Conservation (phyloP, 2,888 invertebrate species). For the Onthophagus sagittarius region DNA sequence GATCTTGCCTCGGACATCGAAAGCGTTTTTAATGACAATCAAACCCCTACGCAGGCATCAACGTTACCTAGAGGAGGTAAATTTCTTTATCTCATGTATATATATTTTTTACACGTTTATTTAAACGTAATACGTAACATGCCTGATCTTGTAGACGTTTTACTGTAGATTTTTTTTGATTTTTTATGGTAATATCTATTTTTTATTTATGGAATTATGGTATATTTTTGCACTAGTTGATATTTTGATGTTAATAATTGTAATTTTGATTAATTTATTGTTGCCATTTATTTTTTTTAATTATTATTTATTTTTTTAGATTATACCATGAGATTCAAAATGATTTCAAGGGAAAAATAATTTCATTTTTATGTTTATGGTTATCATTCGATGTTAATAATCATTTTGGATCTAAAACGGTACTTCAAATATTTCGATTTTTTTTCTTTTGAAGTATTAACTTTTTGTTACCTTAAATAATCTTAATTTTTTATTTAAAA, state of each 20-base stretch:
- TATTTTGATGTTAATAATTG: not conserved
- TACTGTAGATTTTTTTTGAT: conserved; percentile 22
- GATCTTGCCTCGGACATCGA: conserved; percentile 71
- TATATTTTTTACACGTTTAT: conserved; percentile 4
- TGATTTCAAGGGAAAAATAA: not conserved
- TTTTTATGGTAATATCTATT: conserved; percentile 22
- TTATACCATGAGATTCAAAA: not conserved
- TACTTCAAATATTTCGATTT: too few relatives aligned
- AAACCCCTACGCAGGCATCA: conserved; percentile 52
- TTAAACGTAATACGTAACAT: conserved; percentile 27
- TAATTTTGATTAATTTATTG: not conserved
- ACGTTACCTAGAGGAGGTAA: conserved; percentile 74
- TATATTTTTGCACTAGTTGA: conserved; percentile 23
- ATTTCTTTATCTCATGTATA: conserved; percentile 24
- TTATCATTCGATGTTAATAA: not conserved
- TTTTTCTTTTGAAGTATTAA: too few relatives aligned
- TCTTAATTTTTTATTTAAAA: not conserved
- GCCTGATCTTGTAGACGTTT: conserved; percentile 29
- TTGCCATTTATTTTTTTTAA: not conserved
- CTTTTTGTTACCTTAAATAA: not conserved
- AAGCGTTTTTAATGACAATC: conserved; percentile 62
- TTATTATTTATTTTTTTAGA: not conserved
- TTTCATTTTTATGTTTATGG: conserved; percentile 10
- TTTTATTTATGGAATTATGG: conserved; percentile 24
- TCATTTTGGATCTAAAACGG: too few relatives aligned